Evolutionary conservation across 2,113 vertebrate genomes (phyloP).

Genomic region (Eulemur rufifrons): DNA sequence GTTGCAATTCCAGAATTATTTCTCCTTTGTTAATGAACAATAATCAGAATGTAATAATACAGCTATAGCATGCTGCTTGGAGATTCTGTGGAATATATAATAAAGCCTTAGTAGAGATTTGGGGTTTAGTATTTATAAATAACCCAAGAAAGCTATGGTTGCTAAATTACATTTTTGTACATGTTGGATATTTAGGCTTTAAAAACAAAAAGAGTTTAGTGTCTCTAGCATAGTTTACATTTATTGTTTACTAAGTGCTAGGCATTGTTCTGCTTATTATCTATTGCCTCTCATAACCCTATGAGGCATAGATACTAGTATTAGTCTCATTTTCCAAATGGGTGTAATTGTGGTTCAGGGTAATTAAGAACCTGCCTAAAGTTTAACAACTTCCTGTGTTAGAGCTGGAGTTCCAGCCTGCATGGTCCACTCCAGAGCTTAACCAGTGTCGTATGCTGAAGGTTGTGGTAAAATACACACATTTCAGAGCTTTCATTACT

Average conservation of each 20-base stretch:
- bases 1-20: constrained; percentile 13
- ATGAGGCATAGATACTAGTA: neutral
- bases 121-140: constrained; percentile 21
- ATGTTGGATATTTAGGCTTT: constrained; percentile 1
- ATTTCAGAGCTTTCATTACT: neutral
- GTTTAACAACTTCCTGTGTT: neutral
- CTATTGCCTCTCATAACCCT: neutral
- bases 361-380: neutral
- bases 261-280: neutral
- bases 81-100: neutral
- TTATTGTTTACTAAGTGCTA: neutral
- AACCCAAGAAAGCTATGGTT: neutral
- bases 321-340: neutral
- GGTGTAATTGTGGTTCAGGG: neutral
- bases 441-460: neutral
- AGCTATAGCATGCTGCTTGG: neutral
- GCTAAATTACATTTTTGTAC: neutral
- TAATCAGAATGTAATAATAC: neutral
- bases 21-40: neutral
- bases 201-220: neutral
- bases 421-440: neutral
- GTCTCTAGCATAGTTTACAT: neutral
- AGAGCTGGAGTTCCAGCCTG: neutral
- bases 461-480: neutral
- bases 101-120: neutral